A percentile compares a stretch with the other conserved stretches of the same genome.
These are phyloP conservation scores for Scaptomyza reducta DNA, from an alignment of 2,888 invertebrate genomes.

Conservation along the genomic window DNA sequence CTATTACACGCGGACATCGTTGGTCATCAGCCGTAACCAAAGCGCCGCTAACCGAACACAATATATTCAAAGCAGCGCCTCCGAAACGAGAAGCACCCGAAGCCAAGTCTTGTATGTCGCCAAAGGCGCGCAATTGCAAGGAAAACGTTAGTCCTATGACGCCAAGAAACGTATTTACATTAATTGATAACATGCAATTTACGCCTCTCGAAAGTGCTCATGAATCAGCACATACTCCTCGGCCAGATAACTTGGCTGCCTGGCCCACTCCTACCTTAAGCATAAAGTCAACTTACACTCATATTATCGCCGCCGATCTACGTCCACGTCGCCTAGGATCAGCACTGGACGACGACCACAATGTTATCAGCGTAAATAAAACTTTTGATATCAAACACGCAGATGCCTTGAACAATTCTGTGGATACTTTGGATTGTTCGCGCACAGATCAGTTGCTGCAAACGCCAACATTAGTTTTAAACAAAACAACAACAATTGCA, in stretches of 20 bases:
- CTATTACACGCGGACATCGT: neutral
- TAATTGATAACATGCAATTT: constrained; percentile 83
- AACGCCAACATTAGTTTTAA: constrained; percentile 49
- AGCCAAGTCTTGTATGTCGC: constrained; percentile 26
- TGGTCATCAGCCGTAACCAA: constrained; percentile 6
- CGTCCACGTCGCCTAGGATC: constrained; percentile 75
- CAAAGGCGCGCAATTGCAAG: constrained; percentile 70
- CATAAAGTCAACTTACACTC: constrained; percentile 4
- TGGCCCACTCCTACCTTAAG: constrained; percentile 79
- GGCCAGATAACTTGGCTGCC: constrained; percentile 76
- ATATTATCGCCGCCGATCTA: constrained; percentile 43
- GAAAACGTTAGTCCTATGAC: constrained; percentile 85
- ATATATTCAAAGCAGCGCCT: constrained; percentile 40
- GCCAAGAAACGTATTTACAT: constrained; percentile 76
- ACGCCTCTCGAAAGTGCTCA: constrained; percentile 76
- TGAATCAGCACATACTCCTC: neutral
- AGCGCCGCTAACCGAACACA: constrained; percentile 76
- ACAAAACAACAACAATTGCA: constrained; percentile 77
- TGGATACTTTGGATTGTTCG: constrained; percentile 65
- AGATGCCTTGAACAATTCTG: constrained; percentile 59
- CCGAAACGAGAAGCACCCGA: neutral
- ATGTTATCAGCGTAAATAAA: constrained; percentile 59
- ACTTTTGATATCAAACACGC: constrained; percentile 79
- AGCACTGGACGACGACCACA: constrained; percentile 57
- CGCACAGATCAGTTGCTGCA: constrained; percentile 32